Evolutionary conservation across 2,888 invertebrate species (phyloP).

Genomic region (Tipula confusa): DNA sequence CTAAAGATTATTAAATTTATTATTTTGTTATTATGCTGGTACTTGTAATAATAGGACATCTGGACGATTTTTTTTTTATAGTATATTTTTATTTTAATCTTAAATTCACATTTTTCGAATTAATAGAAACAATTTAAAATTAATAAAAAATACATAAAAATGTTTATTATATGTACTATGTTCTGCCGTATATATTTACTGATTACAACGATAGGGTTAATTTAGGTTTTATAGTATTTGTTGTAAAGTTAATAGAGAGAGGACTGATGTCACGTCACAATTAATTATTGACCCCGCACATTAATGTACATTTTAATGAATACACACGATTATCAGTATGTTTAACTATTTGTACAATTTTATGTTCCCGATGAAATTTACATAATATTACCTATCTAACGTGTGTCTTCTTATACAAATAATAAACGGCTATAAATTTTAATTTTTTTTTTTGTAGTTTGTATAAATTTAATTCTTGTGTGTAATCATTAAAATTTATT

Average conservation of each 20-base stretch:
- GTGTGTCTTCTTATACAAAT: background rate
- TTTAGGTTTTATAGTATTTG: background rate
- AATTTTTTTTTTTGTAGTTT: background rate
- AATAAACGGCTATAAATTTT: background rate
- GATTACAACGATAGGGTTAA: background rate
- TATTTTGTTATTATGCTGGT: background rate
- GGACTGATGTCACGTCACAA: background rate
- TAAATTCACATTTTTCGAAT: background rate
- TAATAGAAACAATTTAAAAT: slow-evolving; percentile 20
- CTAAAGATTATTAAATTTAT: background rate
- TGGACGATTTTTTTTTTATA: background rate
- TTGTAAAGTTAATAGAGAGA: background rate
- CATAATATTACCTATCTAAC: background rate
- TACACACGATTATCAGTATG: background rate
- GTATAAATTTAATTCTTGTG: background rate
- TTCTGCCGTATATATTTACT: background rate
- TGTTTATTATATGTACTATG: background rate
- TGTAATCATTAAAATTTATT: background rate
- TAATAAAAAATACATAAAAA: background rate
- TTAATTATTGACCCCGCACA: background rate
- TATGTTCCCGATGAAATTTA: background rate
- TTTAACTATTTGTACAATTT: background rate
- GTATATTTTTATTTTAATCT: too few relatives aligned
- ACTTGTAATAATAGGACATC: slow-evolving; percentile 20
- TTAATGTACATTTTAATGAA: background rate